These are phyloP conservation scores for Cichladusa arquata DNA, from an alignment of 2,113 vertebrate genomes.

Conservation along the genomic window DNA sequence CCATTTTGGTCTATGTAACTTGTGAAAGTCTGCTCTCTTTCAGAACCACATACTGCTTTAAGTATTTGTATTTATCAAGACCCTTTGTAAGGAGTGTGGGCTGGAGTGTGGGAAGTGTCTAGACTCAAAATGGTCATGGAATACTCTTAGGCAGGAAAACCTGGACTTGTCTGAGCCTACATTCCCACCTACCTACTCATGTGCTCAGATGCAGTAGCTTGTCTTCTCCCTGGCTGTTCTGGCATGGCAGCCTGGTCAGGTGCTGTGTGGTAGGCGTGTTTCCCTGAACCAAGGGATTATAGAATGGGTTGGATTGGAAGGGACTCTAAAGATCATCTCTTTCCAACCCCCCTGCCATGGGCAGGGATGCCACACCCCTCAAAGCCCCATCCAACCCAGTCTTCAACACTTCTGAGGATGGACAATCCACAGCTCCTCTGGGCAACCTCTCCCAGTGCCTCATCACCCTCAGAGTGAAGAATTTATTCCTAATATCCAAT, in stretches of 20 bases:
- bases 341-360: neutral
- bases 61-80: conserved; percentile 15
- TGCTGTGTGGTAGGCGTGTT: neutral
- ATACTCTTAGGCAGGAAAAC: neutral
- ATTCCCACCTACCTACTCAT: neutral
- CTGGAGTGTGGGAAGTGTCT: neutral
- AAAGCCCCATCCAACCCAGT: neutral
- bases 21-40: neutral
- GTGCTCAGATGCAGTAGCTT: neutral
- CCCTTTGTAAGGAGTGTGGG: neutral
- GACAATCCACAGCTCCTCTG: neutral
- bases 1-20: neutral
- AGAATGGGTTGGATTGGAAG: neutral
- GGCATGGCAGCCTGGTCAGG: neutral
- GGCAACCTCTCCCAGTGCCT: neutral
- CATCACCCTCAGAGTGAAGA: neutral
- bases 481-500: neutral
- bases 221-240: neutral
- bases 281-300: neutral
- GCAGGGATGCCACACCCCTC: neutral
- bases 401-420: neutral
- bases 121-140: neutral
- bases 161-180: neutral
- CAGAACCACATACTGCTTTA: neutral
- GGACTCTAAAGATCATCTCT: neutral